Percentiles rank a stretch among this genome's conserved stretches.
Conservation (phyloP, 2,113 vertebrate genomes). For the Nibea coibor region DNA sequence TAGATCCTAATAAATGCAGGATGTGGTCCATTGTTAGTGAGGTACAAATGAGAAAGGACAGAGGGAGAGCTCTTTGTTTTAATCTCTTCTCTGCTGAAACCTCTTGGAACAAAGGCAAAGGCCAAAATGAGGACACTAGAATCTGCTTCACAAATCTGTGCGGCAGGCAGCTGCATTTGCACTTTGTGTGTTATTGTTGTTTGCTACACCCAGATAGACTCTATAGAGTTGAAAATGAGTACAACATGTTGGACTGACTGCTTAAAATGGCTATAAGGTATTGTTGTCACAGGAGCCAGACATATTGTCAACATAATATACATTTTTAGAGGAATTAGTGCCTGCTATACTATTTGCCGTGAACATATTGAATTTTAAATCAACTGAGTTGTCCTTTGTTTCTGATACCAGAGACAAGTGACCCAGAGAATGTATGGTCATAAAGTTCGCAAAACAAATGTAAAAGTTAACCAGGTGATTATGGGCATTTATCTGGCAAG, state of each 20-base stretch:
- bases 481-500: slow-evolving; percentile 16
- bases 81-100: slow-evolving; percentile 39
- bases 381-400: not conserved
- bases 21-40: slow-evolving; percentile 14
- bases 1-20: not conserved
- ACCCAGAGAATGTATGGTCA: slow-evolving; percentile 14
- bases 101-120: slow-evolving; percentile 53
- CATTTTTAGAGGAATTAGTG: not conserved
- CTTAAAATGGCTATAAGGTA: not conserved
- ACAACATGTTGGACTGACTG: not conserved
- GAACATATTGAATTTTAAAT: slow-evolving; percentile 1
- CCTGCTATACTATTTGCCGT: not conserved
- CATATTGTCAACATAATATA: no score
- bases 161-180: slow-evolving; percentile 53
- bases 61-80: slow-evolving; percentile 37
- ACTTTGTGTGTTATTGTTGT: slow-evolving; percentile 31
- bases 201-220: not conserved
- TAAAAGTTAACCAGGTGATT: slow-evolving; percentile 33
- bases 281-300: not conserved
- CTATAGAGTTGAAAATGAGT: not conserved
- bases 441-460: slow-evolving; percentile 23
- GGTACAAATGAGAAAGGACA: slow-evolving; percentile 16
- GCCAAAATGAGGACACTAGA: slow-evolving; percentile 48
- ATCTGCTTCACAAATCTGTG: slow-evolving; percentile 45
- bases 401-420: not conserved